Evolutionary conservation across 2,797 vertebrate species (phyloP).

Genomic region (Macropus fuliginosus): DNA sequence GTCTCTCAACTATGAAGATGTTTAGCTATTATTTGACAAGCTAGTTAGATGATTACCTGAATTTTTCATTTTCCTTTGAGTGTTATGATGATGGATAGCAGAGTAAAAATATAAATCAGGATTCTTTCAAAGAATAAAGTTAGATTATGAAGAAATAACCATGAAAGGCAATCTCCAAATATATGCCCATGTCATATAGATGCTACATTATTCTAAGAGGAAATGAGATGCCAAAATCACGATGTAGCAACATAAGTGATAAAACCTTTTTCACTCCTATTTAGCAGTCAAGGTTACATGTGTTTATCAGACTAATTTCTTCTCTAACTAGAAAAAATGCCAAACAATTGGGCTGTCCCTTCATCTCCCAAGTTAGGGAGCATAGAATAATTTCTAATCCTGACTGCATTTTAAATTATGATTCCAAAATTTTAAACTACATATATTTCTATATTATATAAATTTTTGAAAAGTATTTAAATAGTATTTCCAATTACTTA

Average conservation of each 20-base stretch:
- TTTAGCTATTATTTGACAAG: slow-evolving; percentile 3
- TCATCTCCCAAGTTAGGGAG: background rate
- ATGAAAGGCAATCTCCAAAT: slow-evolving; percentile 1
- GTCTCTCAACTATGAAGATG: slow-evolving; percentile 1
- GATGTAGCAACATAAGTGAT: slow-evolving; percentile 24
- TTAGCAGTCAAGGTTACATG: background rate
- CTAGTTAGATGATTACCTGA: background rate
- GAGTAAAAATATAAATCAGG: background rate
- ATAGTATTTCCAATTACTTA: background rate
- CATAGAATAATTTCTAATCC: background rate
- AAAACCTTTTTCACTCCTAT: slow-evolving; percentile 20
- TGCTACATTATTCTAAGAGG: slow-evolving; percentile 53
- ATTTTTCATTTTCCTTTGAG: slow-evolving; percentile 14
- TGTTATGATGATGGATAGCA: background rate
- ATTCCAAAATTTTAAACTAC: background rate
- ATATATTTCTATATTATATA: background rate
- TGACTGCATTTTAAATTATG: background rate
- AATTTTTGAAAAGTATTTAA: background rate
- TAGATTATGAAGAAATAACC: slow-evolving; percentile 34
- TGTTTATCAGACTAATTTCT: background rate
- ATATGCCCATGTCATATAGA: slow-evolving; percentile 46
- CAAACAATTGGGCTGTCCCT: background rate
- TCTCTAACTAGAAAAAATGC: background rate
- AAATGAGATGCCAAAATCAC: slow-evolving; percentile 54
- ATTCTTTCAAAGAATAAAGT: slow-evolving; percentile 11